Conservation (phyloP, 2,888 invertebrate genomes). For the Athripsodes cinereus region DNA sequence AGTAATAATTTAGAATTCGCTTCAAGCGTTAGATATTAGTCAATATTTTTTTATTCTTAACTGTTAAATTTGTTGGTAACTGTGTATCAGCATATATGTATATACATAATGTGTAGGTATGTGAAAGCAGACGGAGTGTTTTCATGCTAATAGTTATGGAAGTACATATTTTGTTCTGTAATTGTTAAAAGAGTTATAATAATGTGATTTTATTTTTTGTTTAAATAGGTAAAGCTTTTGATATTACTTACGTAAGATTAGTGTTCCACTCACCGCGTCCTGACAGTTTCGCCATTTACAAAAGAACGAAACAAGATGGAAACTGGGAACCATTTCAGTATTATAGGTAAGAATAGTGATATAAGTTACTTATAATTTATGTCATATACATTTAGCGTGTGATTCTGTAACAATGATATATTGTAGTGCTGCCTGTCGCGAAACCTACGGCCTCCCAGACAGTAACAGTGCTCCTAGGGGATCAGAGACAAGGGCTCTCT, state of each 20-base stretch:
- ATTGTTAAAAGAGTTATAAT: background rate
- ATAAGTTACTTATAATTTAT: too few species aligned
- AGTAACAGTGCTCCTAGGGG: constrained; percentile 59
- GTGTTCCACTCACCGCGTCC: constrained; percentile 94
- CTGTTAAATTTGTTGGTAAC: too few species aligned
- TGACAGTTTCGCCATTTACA: constrained; percentile 95
- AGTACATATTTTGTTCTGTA: too few species aligned
- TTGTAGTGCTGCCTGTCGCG: constrained; percentile 81
- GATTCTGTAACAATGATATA: too few species aligned
- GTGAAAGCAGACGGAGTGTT: too few species aligned
- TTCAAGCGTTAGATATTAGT: too few species aligned
- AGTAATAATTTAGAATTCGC: too few species aligned
- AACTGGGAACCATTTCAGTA: constrained; percentile 87
- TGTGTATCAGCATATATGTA: too few species aligned
- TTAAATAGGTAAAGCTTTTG: constrained; percentile 84
- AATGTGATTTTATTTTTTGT: background rate
- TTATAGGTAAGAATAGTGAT: constrained; percentile 61
- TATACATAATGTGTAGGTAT: too few species aligned
- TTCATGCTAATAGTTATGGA: too few species aligned
- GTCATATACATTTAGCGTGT: too few species aligned
- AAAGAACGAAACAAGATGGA: constrained; percentile 69
- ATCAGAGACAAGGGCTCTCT: constrained; percentile 89
- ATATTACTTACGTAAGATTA: constrained; percentile 92
- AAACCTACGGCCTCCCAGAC: constrained; percentile 83
- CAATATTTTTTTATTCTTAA: too few species aligned